Evolutionary conservation across 2,113 vertebrate genomes (phyloP).

Genomic region (Castor canadensis): DNA sequence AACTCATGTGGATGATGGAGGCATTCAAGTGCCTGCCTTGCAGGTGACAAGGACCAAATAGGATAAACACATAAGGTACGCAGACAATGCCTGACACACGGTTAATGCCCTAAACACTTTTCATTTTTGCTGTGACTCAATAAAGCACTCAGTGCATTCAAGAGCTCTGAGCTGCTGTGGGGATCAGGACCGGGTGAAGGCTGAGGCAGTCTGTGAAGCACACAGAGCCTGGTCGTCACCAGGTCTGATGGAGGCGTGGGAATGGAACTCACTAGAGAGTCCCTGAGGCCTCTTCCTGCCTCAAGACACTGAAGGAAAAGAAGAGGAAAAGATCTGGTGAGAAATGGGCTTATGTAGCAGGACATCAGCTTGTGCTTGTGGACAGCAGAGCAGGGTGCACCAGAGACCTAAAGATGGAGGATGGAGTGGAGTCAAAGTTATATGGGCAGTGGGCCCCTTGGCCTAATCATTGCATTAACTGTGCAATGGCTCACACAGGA

Average conservation of each 20-base stretch:
- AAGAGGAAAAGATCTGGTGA: background rate
- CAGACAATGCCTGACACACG: accelerated
- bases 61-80: accelerated
- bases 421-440: too few relatives aligned
- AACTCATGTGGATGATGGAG: background rate
- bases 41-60: background rate
- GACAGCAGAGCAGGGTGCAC: background rate
- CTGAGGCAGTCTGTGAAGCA: accelerated
- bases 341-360: accelerated
- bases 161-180: background rate
- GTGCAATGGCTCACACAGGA: accelerated
- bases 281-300: accelerated
- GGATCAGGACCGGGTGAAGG: accelerated
- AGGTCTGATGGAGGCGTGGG: accelerated
- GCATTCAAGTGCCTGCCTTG: background rate
- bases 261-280: background rate
- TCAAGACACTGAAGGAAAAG: background rate
- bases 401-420: too few relatives aligned
- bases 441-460: background rate
- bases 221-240: too few relatives aligned
- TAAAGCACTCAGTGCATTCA: background rate
- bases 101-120: background rate
- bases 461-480: background rate
- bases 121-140: background rate
- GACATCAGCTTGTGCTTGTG: background rate